Evolutionary conservation across 1,140 invertebrate species (phyloP).

Genomic region (Chlorops oryzae): DNA sequence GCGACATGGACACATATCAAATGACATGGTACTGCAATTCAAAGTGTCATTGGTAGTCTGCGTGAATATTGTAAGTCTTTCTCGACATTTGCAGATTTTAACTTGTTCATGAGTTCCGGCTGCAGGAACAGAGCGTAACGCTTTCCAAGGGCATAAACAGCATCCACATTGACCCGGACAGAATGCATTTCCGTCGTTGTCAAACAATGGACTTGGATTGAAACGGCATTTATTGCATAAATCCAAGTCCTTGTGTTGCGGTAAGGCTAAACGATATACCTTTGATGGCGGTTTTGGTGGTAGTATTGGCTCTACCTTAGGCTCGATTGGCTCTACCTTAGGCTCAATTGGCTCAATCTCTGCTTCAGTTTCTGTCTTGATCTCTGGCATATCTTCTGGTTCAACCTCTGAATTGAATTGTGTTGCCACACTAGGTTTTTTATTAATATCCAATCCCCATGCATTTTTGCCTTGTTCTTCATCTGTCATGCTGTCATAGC

Average conservation of each 20-base stretch:
- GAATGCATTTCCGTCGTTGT: constrained; percentile 35
- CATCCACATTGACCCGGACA: constrained; percentile 42
- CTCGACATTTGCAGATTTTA: constrained; percentile 36
- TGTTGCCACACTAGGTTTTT: no score
- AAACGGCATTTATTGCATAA: constrained; percentile 37
- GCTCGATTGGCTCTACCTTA: not conserved
- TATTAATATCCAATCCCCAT: no score
- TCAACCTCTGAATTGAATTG: not conserved
- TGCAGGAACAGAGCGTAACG: constrained; percentile 1
- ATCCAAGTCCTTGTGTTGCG: constrained; percentile 35
- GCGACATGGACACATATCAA: constrained; percentile 41
- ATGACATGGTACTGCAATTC: constrained; percentile 31
- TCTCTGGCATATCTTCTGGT: not conserved
- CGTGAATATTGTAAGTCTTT: constrained; percentile 30
- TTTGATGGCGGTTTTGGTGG: not conserved
- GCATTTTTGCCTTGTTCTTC: no score
- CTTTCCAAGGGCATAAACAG: constrained; percentile 37
- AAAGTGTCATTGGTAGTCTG: constrained; percentile 18
- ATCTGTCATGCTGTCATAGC: no score
- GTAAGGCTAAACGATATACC: constrained; percentile 26
- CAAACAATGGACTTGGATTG: constrained; percentile 36
- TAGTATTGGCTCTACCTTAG: not conserved
- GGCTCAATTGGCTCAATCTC: not conserved
- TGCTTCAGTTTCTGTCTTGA: not conserved
- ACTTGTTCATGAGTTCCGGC: constrained; percentile 27